Conservation (phyloP, 1,140 invertebrate genomes). For the Diachasma alloeum region DNA sequence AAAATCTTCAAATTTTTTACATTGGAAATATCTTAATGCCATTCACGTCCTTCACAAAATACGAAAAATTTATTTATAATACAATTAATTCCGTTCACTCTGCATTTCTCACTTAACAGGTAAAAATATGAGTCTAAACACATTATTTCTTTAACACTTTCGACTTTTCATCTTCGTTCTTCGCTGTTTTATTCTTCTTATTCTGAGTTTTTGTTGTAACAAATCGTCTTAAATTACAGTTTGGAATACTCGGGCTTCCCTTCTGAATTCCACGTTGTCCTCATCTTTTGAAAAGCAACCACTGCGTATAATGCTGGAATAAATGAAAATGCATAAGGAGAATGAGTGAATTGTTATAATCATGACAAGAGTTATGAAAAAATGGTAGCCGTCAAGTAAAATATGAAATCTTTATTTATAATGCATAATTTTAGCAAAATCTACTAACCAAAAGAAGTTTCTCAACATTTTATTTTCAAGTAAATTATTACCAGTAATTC, state of each 20-base stretch:
- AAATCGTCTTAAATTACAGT: conserved; percentile 18
- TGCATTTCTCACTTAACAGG: background rate
- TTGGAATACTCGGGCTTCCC: conserved; percentile 68
- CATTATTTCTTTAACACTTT: background rate
- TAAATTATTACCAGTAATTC: too few species aligned
- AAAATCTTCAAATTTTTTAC: background rate
- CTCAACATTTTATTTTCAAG: too few species aligned
- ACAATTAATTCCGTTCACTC: background rate
- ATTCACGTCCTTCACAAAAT: background rate
- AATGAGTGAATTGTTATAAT: conserved; percentile 25
- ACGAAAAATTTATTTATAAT: background rate
- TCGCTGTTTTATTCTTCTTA: background rate
- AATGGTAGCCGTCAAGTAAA: too few species aligned
- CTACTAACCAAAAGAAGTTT: too few species aligned
- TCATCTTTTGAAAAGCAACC: conserved; percentile 85
- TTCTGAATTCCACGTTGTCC: conserved; percentile 70
- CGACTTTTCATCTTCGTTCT: background rate
- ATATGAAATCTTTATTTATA: too few species aligned
- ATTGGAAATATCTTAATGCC: background rate
- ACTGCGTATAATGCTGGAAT: conserved; percentile 84
- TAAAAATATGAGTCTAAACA: background rate
- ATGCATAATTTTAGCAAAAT: too few species aligned
- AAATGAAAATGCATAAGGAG: conserved; percentile 37
- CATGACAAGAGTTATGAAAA: background rate
- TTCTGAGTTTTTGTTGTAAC: background rate